Evolutionary conservation across 2,797 vertebrate genomes (phyloP), one percentile per base, ranked within the genome.

Genomic region (Fistularia commersonii): DNA sequence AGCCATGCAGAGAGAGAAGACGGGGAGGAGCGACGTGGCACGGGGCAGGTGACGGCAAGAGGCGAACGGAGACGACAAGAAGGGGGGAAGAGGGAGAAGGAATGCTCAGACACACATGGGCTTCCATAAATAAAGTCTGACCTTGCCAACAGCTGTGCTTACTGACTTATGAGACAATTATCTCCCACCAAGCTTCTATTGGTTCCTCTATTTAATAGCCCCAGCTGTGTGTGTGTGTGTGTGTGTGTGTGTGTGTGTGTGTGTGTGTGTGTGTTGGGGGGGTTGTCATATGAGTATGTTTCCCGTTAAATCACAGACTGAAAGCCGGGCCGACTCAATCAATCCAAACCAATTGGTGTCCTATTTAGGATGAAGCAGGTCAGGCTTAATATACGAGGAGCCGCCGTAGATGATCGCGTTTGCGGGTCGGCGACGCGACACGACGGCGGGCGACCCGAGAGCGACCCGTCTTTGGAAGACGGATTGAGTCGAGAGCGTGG

Each of bases 161-260:
- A 82, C 84, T 85, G 88, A 88, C 85, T 89, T 90, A 85, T 83
- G 82, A 88, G 82, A 89, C 84, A 84, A 90, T 87, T 88, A 87
- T 84, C 70, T 78, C 66, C 69, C 74, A 74, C 54, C 66, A 62
- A 57, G 73, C 72, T 72, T 60, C 60, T 66, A 66, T 76, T 64
- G 70, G 72, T 80, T 73, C 54, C 64, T 71, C 45, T 43, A 48
- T 69, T 77, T 82, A 82, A 88, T 82, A 61, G 73, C 70, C 62
- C 60, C 57, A 79, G 77, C 66, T 81, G 78, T 63, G 55, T 64
- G 53, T 41, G 40, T 48, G 32, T 56, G 50, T 57, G 51, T 47
- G 37, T 59, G 51, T 48, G 49, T 47, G 47, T 44, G 50, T 38
- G 53, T 41, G 14, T 37, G 32, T 47, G 59, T 54, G 40, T 47